Percentiles rank a stretch among this genome's conserved stretches.
Conservation (phyloP, 2,888 invertebrate genomes). For the Tholera decimalis region DNA sequence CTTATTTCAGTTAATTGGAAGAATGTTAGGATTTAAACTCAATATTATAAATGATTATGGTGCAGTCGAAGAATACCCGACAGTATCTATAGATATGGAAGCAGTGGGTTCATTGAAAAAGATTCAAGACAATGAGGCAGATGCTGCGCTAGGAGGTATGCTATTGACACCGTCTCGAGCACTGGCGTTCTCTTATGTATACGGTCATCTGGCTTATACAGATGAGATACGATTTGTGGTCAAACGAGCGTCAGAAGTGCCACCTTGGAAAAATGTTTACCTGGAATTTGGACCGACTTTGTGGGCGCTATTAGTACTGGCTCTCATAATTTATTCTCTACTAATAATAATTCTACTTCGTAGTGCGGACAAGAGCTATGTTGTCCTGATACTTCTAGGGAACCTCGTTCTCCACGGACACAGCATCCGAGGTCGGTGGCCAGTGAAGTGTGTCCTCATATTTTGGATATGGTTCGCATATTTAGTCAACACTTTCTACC, state of each 20-base stretch:
- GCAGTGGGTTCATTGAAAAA: constrained; percentile 68
- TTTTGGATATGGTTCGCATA: too few relatives aligned
- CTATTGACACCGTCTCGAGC: constrained; percentile 53
- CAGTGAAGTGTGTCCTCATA: too few relatives aligned
- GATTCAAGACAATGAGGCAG: constrained; percentile 55
- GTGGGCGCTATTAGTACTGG: constrained; percentile 53
- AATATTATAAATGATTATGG: constrained; percentile 66
- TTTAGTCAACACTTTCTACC: too few relatives aligned
- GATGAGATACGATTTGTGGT: constrained; percentile 58
- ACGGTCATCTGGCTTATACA: constrained; percentile 44
- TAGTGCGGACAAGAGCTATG: too few relatives aligned
- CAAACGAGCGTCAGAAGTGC: constrained; percentile 35
- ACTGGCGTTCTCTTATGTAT: constrained; percentile 46
- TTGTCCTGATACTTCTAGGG: too few relatives aligned
- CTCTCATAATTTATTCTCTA: constrained; percentile 30
- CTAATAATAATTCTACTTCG: background rate
- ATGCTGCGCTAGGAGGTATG: constrained; percentile 52
- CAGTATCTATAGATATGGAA: constrained; percentile 65
- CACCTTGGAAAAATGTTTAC: constrained; percentile 65
- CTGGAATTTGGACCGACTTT: constrained; percentile 56
- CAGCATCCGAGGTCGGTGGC: too few relatives aligned
- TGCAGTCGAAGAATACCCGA: constrained; percentile 65
- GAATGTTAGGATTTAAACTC: constrained; percentile 71
- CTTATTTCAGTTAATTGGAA: constrained; percentile 70
- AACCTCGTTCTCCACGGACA: too few relatives aligned